A percentile compares a stretch with the other conserved stretches of the same genome.
Conservation (phyloP, 2,888 invertebrate genomes). For the Caenorhabditis afra region DNA sequence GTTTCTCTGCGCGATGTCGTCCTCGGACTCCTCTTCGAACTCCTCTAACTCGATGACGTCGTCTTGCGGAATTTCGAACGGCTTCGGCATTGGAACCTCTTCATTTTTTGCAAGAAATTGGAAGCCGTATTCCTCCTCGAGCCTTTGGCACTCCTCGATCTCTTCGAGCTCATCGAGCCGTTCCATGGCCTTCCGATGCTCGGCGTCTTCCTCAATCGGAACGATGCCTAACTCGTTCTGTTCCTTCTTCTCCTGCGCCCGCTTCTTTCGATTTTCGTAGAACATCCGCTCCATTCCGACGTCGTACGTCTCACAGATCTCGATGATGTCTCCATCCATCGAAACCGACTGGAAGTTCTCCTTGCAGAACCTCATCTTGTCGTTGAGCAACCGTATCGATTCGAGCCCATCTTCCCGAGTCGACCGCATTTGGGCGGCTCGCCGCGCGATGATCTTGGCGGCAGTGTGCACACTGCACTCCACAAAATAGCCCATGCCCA, state of each 20-base stretch:
- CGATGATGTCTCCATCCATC: slow-evolving; percentile 15
- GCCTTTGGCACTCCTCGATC: slow-evolving; percentile 7
- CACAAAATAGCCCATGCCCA: slow-evolving; percentile 28
- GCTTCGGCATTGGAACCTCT: slow-evolving; percentile 25
- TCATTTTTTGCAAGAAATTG: slow-evolving; percentile 4
- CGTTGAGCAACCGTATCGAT: slow-evolving; percentile 29
- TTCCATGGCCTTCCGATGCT: slow-evolving; percentile 23
- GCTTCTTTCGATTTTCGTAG: slow-evolving; percentile 30
- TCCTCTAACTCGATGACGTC: slow-evolving; percentile 21
- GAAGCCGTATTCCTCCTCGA: too few relatives aligned
- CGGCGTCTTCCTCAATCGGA: not conserved
- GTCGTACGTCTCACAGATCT: slow-evolving; percentile 49
- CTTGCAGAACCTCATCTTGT: slow-evolving; percentile 29
- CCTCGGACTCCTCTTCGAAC: slow-evolving; percentile 11
- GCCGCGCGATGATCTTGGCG: slow-evolving; percentile 21
- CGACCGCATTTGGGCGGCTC: slow-evolving; percentile 16
- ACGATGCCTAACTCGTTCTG: not conserved
- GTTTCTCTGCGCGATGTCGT: too few relatives aligned
- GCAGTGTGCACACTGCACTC: slow-evolving; percentile 48
- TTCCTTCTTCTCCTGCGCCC: slow-evolving; percentile 7
- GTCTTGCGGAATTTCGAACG: slow-evolving; percentile 27
- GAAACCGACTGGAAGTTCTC: slow-evolving; percentile 17
- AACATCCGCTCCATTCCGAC: slow-evolving; percentile 38
- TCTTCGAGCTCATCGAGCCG: slow-evolving; percentile 37
- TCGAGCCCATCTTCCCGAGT: slow-evolving; percentile 22